These are phyloP conservation scores for Macrosoma leucophasiata DNA, from an alignment of 2,888 invertebrate species.

Conservation along the genomic window DNA sequence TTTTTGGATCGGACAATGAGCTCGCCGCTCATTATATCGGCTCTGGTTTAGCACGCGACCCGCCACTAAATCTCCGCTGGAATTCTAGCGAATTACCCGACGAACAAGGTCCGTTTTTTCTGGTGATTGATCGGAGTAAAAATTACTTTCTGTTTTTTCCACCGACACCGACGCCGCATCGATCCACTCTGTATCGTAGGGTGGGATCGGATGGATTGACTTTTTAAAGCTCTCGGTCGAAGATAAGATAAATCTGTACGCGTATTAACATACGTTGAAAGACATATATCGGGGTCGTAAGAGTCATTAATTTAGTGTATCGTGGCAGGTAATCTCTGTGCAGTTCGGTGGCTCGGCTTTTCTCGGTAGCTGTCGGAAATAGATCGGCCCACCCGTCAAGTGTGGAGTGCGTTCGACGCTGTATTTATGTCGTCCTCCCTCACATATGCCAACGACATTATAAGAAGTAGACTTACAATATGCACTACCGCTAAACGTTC, in stretches of 20 bases:
- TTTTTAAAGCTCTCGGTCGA: slow-evolving; percentile 31
- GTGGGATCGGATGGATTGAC: slow-evolving; percentile 36
- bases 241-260: slow-evolving; percentile 35
- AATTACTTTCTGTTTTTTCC: slow-evolving; percentile 65
- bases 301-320: slow-evolving; percentile 53
- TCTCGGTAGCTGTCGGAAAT: slow-evolving; percentile 55
- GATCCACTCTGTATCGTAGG: slow-evolving; percentile 35
- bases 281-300: slow-evolving; percentile 36
- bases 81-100: slow-evolving; percentile 73
- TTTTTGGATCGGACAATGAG: slow-evolving; percentile 53
- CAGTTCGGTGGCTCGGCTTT: slow-evolving; percentile 34
- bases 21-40: slow-evolving; percentile 65
- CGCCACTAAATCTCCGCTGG: slow-evolving; percentile 67
- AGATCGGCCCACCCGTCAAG: slow-evolving; percentile 51
- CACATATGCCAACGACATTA: too few relatives aligned
- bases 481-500: too few relatives aligned
- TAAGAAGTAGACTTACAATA: too few relatives aligned
- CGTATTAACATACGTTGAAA: slow-evolving; percentile 37
- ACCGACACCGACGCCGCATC: slow-evolving; percentile 33
- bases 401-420: slow-evolving; percentile 1
- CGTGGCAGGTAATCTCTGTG: slow-evolving; percentile 46
- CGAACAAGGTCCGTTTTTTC: slow-evolving; percentile 61
- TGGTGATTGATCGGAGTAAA: slow-evolving; percentile 71
- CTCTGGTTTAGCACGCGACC: slow-evolving; percentile 60
- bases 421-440: background rate